These are phyloP conservation scores for Desoria tigrina DNA, from an alignment of 2,888 invertebrate species.

Conservation along the genomic window DNA sequence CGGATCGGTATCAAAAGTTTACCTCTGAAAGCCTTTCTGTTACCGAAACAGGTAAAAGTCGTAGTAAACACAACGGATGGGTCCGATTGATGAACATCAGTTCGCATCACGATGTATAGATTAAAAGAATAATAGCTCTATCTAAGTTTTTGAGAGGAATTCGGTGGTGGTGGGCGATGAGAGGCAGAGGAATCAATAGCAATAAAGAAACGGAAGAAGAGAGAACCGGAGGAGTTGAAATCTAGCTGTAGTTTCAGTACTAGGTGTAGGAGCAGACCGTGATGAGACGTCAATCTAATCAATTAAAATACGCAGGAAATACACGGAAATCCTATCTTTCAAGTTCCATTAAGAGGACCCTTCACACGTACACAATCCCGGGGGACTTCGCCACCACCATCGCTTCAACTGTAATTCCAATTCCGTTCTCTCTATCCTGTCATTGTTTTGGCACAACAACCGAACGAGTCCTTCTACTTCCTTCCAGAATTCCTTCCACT, in stretches of 20 bases:
- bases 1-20: too few species aligned
- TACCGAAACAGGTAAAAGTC: too few species aligned
- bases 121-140: too few species aligned
- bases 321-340: constrained; percentile 55
- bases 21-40: too few species aligned
- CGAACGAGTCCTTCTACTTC: too few species aligned
- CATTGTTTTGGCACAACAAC: not conserved
- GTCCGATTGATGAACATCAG: too few species aligned
- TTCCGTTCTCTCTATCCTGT: constrained; percentile 4
- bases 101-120: too few species aligned
- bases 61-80: too few species aligned
- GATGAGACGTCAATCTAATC: constrained; percentile 54
- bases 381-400: constrained; percentile 32
- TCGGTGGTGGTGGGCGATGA: too few species aligned
- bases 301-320: constrained; percentile 54
- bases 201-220: constrained; percentile 12
- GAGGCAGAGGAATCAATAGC: constrained; percentile 33
- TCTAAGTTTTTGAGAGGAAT: too few species aligned
- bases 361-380: constrained; percentile 50
- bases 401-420: constrained; percentile 17
- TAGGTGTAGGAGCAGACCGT: too few species aligned
- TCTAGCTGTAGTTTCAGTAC: constrained; percentile 33
- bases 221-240: constrained; percentile 25
- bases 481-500: too few species aligned
- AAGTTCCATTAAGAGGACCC: constrained; percentile 54